Evolutionary conservation across 1,140 invertebrate species (phyloP), one percentile per base, ranked within the genome.

Genomic region (Agraylea sexmaculata): DNA sequence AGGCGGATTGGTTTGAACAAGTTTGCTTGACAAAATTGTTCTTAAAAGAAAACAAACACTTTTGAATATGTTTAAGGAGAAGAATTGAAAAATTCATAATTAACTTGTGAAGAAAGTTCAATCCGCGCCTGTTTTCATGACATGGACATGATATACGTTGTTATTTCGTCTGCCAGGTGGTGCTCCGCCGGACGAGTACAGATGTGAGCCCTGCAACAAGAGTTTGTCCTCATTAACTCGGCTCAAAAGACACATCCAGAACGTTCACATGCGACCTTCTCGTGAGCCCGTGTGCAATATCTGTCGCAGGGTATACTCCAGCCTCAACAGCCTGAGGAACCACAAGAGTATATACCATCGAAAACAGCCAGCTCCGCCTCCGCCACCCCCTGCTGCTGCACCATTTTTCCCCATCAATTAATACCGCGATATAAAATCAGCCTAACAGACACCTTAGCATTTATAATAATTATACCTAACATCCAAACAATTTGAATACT

Each of bases 291-390:
- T 84, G 55, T 87, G 84, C 74, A 85, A 83, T 69, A 84, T 86
- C 64, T 87, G 83, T 71, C 83, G 83, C 60, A 75, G 83, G 54
- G 80, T 84, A 51, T 87, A 87, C 71, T 84, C 82, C 68, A 85
- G 83, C 58, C 73, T 87, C 54, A 87, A 86, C 70, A 84, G 80
- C 57, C 73, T 87, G 47, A 71, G 84, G 54, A 86, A 86, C 70
- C 84, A 87, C 73, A 87, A 85, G 74, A 86, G 82, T 64, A 86
- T 86, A 69, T 86, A 86, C 62, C 84, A 87, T 68, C 75, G 80
- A 57, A 78, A 78, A 58, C 71, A 72, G 59, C 70, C 67, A 49
- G 51, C 56, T 52, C 58, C 61, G 43, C 37, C 40, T 21, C 34
- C 46, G 36, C 46, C 53, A 50, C 57, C 42, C 37, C 44, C 37